Evolutionary conservation across 1,140 invertebrate species (phyloP).

Genomic region (Drosophila suzukii): DNA sequence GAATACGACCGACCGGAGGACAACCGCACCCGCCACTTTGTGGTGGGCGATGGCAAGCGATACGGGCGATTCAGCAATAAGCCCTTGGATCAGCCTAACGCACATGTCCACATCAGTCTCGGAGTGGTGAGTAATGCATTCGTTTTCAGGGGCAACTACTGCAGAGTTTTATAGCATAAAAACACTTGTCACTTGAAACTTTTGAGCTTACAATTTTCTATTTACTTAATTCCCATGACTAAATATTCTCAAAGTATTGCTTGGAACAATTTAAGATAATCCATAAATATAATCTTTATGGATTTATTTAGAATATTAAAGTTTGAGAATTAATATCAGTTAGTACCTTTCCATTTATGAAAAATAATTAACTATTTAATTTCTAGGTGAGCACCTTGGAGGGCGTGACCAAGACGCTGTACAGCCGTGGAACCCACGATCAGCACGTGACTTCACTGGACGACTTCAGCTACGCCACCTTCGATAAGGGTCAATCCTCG

Average conservation of each 20-base stretch:
- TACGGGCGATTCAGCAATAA: slow-evolving; percentile 93
- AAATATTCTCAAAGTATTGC: too few relatives aligned
- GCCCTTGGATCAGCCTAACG: slow-evolving; percentile 87
- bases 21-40: slow-evolving; percentile 87
- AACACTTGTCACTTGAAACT: neutral
- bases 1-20: slow-evolving; percentile 71
- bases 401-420: slow-evolving; percentile 87
- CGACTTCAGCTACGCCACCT: slow-evolving; percentile 76
- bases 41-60: slow-evolving; percentile 90
- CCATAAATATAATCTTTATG: too few relatives aligned
- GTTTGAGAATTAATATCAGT: neutral
- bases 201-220: neutral
- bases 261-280: too few relatives aligned
- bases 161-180: neutral
- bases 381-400: slow-evolving; percentile 86
- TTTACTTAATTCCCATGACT: too few relatives aligned
- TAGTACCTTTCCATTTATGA: neutral
- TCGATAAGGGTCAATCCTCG: slow-evolving; percentile 77
- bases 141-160: neutral
- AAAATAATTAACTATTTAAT: neutral
- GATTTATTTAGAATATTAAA: neutral
- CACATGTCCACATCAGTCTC: slow-evolving; percentile 89
- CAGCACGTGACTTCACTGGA: slow-evolving; percentile 68
- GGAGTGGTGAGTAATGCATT: slow-evolving; percentile 86
- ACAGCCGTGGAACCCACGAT: slow-evolving; percentile 86